Evolutionary conservation across 2,113 vertebrate species (phyloP).

Genomic region (Cricetomys ansorgei): DNA sequence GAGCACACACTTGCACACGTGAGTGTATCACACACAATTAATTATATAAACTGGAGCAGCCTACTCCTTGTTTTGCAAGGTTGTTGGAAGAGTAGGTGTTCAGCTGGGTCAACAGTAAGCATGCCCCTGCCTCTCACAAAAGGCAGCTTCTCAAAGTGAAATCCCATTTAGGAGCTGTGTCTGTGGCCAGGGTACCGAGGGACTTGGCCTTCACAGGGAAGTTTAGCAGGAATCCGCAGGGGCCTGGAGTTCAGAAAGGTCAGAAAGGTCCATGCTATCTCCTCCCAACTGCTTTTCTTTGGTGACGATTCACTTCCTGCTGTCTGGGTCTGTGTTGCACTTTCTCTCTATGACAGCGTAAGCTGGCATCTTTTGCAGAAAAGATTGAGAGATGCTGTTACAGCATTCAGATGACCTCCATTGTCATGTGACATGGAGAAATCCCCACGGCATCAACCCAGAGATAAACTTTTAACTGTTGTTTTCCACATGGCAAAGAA

Average conservation of each 20-base stretch:
- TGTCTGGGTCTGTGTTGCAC: not conserved
- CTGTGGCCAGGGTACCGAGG: not conserved
- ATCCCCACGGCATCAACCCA: not conserved
- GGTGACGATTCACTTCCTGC: not conserved
- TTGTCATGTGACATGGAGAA: not conserved
- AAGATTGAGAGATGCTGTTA: not conserved
- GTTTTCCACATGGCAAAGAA: not conserved
- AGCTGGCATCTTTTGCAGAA: not conserved
- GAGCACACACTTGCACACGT: not conserved
- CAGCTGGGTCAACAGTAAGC: not conserved
- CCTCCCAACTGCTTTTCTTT: not conserved
- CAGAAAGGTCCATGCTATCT: not conserved
- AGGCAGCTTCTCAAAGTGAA: constrained; percentile 1
- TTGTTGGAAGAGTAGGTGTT: not conserved
- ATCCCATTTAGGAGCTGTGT: not conserved
- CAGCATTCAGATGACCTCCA: not conserved
- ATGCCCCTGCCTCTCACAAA: not conserved
- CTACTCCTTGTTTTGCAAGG: not conserved
- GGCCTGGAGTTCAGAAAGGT: not conserved
- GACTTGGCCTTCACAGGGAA: not conserved
- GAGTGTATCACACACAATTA: not conserved
- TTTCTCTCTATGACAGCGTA: not conserved
- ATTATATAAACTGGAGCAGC: not conserved
- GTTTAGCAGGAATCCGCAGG: not conserved
- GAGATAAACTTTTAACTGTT: not conserved